These are phyloP conservation scores for Cynopterus sphinx DNA, from an alignment of 2,797 vertebrate species.

Conservation along the genomic window DNA sequence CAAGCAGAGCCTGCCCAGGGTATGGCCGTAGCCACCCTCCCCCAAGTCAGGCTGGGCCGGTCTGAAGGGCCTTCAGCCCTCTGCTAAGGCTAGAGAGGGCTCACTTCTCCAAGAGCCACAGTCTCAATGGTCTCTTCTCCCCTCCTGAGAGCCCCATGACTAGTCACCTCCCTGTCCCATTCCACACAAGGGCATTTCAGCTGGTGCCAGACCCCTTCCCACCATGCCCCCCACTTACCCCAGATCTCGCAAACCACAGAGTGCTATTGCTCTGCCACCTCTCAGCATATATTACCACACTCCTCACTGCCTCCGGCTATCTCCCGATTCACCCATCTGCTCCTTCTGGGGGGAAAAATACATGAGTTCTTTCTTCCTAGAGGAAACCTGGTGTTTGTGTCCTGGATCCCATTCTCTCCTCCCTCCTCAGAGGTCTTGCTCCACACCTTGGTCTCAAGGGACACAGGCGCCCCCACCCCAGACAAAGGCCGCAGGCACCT, in stretches of 20 bases:
- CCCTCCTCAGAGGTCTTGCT: neutral
- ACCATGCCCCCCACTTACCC: neutral
- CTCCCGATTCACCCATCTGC: neutral
- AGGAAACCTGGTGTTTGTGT: neutral
- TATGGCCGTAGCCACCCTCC: accelerated
- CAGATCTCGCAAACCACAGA: neutral
- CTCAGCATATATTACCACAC: accelerated
- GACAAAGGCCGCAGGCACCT: neutral
- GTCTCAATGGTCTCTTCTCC: neutral
- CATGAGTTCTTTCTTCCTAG: neutral
- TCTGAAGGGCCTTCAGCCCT: too few species aligned
- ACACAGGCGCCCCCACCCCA: accelerated
- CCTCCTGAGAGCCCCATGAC: neutral
- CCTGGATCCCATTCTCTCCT: neutral
- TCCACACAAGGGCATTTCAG: neutral
- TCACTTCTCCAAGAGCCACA: neutral
- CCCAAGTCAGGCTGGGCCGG: accelerated
- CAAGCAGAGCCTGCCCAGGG: neutral
- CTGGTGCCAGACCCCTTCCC: neutral
- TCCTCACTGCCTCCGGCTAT: neutral
- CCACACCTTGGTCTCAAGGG: neutral
- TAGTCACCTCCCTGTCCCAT: too few species aligned
- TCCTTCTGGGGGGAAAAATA: neutral
- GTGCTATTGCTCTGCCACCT: neutral
- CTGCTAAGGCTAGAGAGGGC: neutral